phyloP scores from a whole-genome alignment of 2,113 vertebrate genomes.

The Xyrauchen texanus region DNA sequence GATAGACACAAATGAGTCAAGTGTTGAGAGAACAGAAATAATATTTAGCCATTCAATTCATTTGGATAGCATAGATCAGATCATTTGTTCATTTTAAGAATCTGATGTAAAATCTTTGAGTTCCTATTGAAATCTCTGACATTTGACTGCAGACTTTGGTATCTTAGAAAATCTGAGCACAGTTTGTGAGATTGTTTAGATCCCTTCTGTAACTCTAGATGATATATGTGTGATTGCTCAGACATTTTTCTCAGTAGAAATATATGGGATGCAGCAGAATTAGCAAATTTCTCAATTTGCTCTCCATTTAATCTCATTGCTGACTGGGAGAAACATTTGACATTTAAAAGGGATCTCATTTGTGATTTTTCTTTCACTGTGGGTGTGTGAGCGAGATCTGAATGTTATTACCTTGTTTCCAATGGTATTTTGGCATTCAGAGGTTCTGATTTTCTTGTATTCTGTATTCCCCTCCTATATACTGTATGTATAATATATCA shows the following conservation, averaged over 20 bases:
- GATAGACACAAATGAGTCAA: no score
- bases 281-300: background rate
- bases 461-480: background rate
- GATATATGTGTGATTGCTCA: background rate
- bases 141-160: no score
- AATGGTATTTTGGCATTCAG: constrained; percentile 1
- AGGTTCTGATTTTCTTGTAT: background rate
- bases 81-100: no score
- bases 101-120: no score
- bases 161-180: no score
- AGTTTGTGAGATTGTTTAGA: no score
- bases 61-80: no score
- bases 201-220: no score
- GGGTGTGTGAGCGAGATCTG: background rate
- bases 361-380: no score
- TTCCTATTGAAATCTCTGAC: no score
- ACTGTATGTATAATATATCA: background rate
- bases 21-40: no score
- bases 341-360: background rate
- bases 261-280: background rate
- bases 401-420: constrained; percentile 12
- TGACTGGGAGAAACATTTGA: constrained; percentile 13
- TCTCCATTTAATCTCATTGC: constrained; percentile 6
- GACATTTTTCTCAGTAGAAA: background rate
- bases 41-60: no score